A percentile compares a stretch with the other conserved stretches of the same genome.
phyloP scores from a whole-genome alignment of 2,888 invertebrate genomes.

The Mimachlamys varia region DNA sequence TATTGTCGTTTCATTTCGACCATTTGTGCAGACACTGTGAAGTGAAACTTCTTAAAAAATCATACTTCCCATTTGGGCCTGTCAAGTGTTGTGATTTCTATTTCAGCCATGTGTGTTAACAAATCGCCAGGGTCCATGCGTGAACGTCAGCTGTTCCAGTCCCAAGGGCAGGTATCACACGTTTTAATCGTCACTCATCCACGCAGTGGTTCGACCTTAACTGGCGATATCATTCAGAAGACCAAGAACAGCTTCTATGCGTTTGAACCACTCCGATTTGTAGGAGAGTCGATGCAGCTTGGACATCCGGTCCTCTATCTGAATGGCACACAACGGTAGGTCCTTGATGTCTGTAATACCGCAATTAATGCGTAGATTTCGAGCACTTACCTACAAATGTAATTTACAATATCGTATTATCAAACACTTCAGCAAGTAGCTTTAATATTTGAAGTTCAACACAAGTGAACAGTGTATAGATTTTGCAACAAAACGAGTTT shows the following conservation, averaged over 20 bases:
- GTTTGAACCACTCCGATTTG: conserved; percentile 50
- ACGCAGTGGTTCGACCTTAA: conserved; percentile 20
- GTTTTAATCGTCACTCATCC: not conserved
- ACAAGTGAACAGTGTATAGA: too few relatives aligned
- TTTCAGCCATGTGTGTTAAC: not conserved
- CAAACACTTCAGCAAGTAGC: too few relatives aligned
- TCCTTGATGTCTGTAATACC: not conserved
- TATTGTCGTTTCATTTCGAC: too few relatives aligned
- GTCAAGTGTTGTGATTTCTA: not conserved
- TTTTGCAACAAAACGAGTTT: too few relatives aligned
- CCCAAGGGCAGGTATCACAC: not conserved
- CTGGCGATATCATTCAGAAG: conserved; percentile 35
- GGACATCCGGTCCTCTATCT: not conserved
- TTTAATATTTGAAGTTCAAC: too few relatives aligned
- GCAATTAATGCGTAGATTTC: too few relatives aligned
- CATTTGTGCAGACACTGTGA: too few relatives aligned
- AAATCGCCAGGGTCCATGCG: not conserved
- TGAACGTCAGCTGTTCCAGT: not conserved
- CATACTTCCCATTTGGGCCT: too few relatives aligned
- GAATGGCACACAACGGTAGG: not conserved
- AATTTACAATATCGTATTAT: too few relatives aligned
- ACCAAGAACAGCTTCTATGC: not conserved
- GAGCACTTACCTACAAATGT: too few relatives aligned
- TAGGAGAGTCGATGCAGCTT: not conserved
- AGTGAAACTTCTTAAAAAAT: too few relatives aligned